Percentiles rank a stretch among this genome's conserved stretches.
Conservation (phyloP, 2,797 vertebrate genomes). For the Gila robusta region DNA sequence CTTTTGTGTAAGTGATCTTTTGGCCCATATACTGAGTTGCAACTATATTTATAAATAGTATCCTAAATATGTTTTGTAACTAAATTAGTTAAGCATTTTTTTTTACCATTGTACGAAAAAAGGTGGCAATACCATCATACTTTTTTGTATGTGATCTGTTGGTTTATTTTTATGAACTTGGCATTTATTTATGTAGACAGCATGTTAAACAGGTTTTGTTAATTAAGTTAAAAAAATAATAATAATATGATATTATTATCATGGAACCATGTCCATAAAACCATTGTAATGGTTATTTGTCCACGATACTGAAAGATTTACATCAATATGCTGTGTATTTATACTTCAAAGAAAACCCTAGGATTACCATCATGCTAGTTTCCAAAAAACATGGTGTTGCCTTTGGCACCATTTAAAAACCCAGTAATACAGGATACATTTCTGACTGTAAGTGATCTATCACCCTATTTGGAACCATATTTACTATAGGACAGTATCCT, state of each 20-base stretch:
- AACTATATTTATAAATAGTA: neutral
- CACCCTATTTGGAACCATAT: neutral
- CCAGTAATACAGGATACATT: neutral
- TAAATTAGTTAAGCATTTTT: neutral
- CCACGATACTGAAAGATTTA: neutral
- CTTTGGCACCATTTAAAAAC: neutral
- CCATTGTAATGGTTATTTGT: neutral
- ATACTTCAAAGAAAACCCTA: neutral
- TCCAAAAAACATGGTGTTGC: neutral
- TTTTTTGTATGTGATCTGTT: neutral
- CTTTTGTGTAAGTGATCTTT: neutral
- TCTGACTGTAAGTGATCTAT: neutral
- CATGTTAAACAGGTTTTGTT: neutral
- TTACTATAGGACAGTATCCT: neutral
- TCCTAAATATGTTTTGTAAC: neutral
- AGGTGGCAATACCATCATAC: neutral
- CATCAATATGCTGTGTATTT: neutral
- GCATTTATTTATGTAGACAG: neutral
- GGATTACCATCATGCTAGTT: neutral
- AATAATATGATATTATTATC: neutral
- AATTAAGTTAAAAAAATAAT: neutral
- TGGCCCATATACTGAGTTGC: neutral
- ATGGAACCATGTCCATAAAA: neutral
- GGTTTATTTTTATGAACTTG: neutral
- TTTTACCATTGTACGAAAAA: neutral